These are phyloP conservation scores for Eidolon helvum DNA, from an alignment of 2,113 vertebrate genomes.

Conservation along the genomic window DNA sequence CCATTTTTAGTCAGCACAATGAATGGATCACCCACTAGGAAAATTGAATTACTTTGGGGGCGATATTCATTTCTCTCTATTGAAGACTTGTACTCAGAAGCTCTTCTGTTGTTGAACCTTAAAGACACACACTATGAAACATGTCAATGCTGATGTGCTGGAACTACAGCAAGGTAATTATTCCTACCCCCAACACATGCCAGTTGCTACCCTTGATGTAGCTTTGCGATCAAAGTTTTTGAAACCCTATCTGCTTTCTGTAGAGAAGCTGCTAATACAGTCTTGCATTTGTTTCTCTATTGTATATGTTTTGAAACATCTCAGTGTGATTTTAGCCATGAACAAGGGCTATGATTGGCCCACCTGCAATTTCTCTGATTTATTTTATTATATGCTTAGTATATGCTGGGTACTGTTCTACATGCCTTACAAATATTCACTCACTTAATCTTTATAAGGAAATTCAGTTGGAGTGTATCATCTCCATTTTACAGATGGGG, in stretches of 20 bases:
- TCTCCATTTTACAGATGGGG: neutral
- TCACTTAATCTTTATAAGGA: neutral
- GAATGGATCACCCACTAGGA: constrained; percentile 36
- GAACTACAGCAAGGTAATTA: constrained; percentile 9
- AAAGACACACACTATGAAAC: neutral
- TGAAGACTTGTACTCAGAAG: constrained; percentile 5
- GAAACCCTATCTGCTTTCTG: neutral
- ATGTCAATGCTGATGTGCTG: neutral
- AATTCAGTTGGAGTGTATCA: neutral
- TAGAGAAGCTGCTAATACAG: neutral
- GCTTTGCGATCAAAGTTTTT: neutral
- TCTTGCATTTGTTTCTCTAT: neutral
- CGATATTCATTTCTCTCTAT: neutral
- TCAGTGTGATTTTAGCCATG: neutral
- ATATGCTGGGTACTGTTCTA: neutral
- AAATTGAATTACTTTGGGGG: constrained; percentile 28
- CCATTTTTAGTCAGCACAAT: neutral
- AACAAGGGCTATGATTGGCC: neutral
- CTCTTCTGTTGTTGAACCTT: constrained; percentile 13
- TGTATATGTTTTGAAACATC: neutral
- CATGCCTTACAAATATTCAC: neutral
- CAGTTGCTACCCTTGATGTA: neutral
- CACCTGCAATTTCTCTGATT: neutral
- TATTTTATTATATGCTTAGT: neutral
- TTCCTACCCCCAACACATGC: neutral